Evolutionary conservation across 2,797 vertebrate genomes (phyloP).

Genomic region (Yasuhikotakia modesta): DNA sequence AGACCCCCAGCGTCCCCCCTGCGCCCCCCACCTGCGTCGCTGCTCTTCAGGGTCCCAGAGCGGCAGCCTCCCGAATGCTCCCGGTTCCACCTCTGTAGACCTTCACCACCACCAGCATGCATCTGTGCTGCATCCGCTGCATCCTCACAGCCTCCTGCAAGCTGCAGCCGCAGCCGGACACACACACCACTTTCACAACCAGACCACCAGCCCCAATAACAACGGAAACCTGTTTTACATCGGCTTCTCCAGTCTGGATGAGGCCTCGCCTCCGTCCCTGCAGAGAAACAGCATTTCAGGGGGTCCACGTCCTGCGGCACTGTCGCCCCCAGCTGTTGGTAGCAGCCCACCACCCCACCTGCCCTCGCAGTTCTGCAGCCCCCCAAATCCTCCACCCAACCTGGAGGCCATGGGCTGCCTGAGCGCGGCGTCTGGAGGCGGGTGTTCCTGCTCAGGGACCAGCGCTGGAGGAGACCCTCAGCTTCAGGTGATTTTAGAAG

Average conservation of each 20-base stretch:
- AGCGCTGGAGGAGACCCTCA: slow-evolving; percentile 74
- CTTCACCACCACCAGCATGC: slow-evolving; percentile 56
- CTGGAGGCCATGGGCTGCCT: slow-evolving; percentile 74
- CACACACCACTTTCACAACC: slow-evolving; percentile 70
- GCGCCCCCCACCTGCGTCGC: slow-evolving; percentile 77
- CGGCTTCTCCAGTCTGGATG: slow-evolving; percentile 79
- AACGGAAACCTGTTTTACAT: slow-evolving; percentile 81
- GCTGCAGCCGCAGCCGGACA: slow-evolving; percentile 61
- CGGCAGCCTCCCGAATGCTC: slow-evolving; percentile 73
- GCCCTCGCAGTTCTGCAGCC: slow-evolving; percentile 75
- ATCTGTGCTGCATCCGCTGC: slow-evolving; percentile 71
- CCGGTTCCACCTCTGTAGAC: slow-evolving; percentile 38
- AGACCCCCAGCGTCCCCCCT: slow-evolving; percentile 74
- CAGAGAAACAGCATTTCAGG: slow-evolving; percentile 70
- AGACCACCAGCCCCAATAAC: slow-evolving; percentile 72
- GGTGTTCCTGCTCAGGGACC: slow-evolving; percentile 65
- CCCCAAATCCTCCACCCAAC: slow-evolving; percentile 71
- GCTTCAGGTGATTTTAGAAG: slow-evolving; percentile 80
- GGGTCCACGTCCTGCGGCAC: slow-evolving; percentile 60
- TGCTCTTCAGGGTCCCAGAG: slow-evolving; percentile 81
- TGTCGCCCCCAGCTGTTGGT: slow-evolving; percentile 57
- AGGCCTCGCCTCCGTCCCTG: slow-evolving; percentile 65
- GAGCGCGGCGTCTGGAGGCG: slow-evolving; percentile 76
- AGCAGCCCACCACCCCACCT: slow-evolving; percentile 74
- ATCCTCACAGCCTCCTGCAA: slow-evolving; percentile 77